phyloP scores from a whole-genome alignment of 2,797 vertebrate genomes.

The Chloroceryle amazona region DNA sequence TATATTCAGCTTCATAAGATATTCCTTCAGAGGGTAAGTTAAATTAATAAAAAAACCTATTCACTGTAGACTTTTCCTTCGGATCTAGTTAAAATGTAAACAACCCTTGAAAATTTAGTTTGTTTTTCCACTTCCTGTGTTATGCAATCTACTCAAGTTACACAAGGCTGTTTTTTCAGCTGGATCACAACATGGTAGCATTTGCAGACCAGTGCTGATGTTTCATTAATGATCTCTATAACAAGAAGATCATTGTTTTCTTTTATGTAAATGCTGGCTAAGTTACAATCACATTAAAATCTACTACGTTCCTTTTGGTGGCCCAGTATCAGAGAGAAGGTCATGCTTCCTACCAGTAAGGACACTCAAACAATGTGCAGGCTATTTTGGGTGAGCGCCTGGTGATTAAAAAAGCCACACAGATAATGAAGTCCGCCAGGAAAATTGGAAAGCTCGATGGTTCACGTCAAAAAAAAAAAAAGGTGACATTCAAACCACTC shows the following conservation, averaged over 20 bases:
- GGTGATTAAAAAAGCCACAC: background rate
- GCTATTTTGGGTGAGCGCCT: conserved; percentile 12
- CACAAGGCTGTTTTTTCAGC: conserved; percentile 61
- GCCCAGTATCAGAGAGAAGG: conserved; percentile 25
- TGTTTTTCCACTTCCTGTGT: conserved; percentile 56
- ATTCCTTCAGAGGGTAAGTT: background rate
- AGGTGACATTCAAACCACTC: background rate
- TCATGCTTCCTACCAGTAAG: conserved; percentile 17
- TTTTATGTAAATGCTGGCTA: conserved; percentile 56
- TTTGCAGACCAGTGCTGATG: conserved; percentile 52
- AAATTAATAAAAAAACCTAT: background rate
- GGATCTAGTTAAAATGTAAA: conserved; percentile 16
- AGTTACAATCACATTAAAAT: conserved; percentile 51
- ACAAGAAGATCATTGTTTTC: conserved; percentile 69
- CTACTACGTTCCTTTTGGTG: conserved; percentile 30
- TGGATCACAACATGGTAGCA: conserved; percentile 56
- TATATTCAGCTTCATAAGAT: background rate
- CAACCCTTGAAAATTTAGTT: conserved; percentile 42
- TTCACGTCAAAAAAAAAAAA: background rate
- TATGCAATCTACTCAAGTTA: conserved; percentile 28
- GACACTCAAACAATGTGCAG: background rate
- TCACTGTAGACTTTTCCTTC: conserved; percentile 10
- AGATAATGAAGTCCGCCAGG: conserved; percentile 17
- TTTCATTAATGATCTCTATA: conserved; percentile 70
- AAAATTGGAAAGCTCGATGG: background rate